Evolutionary conservation across 2,888 invertebrate genomes (phyloP).

Genomic region (Mongoloraphidia duomilia): DNA sequence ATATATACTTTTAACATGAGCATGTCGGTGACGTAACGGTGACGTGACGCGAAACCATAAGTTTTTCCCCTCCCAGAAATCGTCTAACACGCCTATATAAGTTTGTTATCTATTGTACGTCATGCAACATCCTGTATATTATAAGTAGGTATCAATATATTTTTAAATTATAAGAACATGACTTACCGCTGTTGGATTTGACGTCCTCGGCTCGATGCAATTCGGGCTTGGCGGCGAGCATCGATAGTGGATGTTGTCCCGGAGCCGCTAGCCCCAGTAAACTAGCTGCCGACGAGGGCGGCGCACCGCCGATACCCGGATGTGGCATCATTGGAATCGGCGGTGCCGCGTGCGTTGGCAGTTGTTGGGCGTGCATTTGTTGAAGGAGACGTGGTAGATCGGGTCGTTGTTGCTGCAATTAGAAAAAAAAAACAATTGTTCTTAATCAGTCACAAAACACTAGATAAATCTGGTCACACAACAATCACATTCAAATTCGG

Average conservation of each 20-base stretch:
- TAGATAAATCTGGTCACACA: too few species aligned
- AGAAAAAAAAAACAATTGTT: slow-evolving; percentile 13
- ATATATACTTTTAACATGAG: too few species aligned
- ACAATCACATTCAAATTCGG: too few species aligned
- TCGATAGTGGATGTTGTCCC: slow-evolving; percentile 60
- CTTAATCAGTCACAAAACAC: too few species aligned
- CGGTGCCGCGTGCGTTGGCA: slow-evolving; percentile 54
- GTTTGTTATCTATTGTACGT: too few species aligned
- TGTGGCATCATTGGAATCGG: slow-evolving; percentile 58
- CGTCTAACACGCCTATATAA: too few species aligned
- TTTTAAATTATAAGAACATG: not conserved
- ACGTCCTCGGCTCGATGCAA: slow-evolving; percentile 61
- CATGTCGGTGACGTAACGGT: too few species aligned
- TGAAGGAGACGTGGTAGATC: slow-evolving; percentile 71
- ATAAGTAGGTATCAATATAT: too few species aligned
- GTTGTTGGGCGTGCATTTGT: slow-evolving; percentile 86
- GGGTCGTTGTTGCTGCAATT: slow-evolving; percentile 69
- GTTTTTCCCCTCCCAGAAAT: too few species aligned
- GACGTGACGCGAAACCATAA: too few species aligned
- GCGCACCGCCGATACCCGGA: slow-evolving; percentile 42
- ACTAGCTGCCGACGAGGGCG: slow-evolving; percentile 39
- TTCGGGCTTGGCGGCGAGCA: slow-evolving; percentile 64
- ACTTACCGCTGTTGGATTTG: slow-evolving; percentile 61
- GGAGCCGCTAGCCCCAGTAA: slow-evolving; percentile 47
- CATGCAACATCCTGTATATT: too few species aligned